Evolutionary conservation across 2,888 invertebrate species (phyloP).

Genomic region (Drosophila conformis): DNA sequence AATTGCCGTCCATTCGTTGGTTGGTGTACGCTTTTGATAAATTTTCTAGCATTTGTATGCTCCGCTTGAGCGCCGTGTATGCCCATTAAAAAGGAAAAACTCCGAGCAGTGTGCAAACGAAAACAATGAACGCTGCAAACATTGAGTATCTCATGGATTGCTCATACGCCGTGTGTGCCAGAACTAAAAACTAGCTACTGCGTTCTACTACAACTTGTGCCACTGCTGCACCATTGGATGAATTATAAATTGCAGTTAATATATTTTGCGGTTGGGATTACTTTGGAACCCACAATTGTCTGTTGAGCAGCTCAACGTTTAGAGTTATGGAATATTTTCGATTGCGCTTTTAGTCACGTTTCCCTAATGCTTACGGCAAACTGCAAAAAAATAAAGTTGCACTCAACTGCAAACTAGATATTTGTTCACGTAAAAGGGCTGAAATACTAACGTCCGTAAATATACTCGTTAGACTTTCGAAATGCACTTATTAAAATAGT

Average conservation of each 20-base stretch:
- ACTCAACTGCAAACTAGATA: conserved; percentile 16
- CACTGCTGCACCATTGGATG: conserved; percentile 28
- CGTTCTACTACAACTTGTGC: not conserved
- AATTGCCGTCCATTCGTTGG: conserved; percentile 49
- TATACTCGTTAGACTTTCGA: not conserved
- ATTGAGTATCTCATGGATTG: conserved; percentile 35
- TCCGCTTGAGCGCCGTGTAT: conserved; percentile 39
- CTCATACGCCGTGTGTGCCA: conserved; percentile 42
- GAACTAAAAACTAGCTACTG: conserved; percentile 13
- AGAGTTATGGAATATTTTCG: conserved; percentile 39
- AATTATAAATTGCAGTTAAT: conserved; percentile 65
- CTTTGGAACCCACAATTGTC: conserved; percentile 24
- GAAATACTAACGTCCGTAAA: not conserved
- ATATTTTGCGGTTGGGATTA: conserved; percentile 59
- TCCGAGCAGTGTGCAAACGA: conserved; percentile 25
- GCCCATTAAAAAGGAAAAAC: conserved; percentile 55
- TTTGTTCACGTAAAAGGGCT: not conserved
- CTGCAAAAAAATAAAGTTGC: not conserved
- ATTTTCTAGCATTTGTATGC: conserved; percentile 61
- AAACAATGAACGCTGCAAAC: conserved; percentile 44
- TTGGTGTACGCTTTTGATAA: conserved; percentile 36
- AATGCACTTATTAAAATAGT: not conserved
- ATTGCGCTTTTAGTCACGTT: conserved; percentile 59
- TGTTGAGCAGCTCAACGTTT: conserved; percentile 10
- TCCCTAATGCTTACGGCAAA: conserved; percentile 7